Conservation (phyloP, 2,113 vertebrate species). For the Psittacus erithacus region DNA sequence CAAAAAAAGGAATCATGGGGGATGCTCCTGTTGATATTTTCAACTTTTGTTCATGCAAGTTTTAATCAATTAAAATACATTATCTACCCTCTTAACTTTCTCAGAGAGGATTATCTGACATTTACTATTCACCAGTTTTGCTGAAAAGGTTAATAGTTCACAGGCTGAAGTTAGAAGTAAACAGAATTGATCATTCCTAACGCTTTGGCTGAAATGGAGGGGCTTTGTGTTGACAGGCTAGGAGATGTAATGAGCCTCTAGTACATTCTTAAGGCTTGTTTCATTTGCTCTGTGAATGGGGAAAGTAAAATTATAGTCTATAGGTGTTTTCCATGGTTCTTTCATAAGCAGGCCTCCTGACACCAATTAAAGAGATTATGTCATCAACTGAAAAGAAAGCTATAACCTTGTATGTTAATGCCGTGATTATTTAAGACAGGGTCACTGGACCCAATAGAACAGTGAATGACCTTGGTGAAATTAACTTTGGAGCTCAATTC, state of each 20-base stretch:
- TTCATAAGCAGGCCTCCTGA: conserved; percentile 87
- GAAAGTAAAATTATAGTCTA: conserved; percentile 85
- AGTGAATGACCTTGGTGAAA: conserved; percentile 84
- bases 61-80: conserved; percentile 77
- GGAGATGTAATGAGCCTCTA: conserved; percentile 83
- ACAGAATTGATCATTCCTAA: conserved; percentile 78
- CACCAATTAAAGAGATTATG: conserved; percentile 99
- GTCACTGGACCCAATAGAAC: conserved; percentile 82
- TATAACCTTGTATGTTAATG: conserved; percentile 80
- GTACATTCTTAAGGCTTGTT: conserved; percentile 82
- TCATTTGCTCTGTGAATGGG: conserved; percentile 83
- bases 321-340: conserved; percentile 86
- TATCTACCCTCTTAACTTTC: conserved; percentile 72
- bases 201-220: conserved; percentile 77
- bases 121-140: conserved; percentile 78
- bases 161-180: conserved; percentile 73
- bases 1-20: background rate
- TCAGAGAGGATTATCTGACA: conserved; percentile 78
- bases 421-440: conserved; percentile 88
- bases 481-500: conserved; percentile 83
- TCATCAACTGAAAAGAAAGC: conserved; percentile 89
- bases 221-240: conserved; percentile 82
- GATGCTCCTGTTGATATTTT: conserved; percentile 45
- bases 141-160: conserved; percentile 85
- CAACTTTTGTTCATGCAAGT: conserved; percentile 36